Evolutionary conservation across 2,113 vertebrate genomes (phyloP).

Genomic region (Pristiophorus japonicus): DNA sequence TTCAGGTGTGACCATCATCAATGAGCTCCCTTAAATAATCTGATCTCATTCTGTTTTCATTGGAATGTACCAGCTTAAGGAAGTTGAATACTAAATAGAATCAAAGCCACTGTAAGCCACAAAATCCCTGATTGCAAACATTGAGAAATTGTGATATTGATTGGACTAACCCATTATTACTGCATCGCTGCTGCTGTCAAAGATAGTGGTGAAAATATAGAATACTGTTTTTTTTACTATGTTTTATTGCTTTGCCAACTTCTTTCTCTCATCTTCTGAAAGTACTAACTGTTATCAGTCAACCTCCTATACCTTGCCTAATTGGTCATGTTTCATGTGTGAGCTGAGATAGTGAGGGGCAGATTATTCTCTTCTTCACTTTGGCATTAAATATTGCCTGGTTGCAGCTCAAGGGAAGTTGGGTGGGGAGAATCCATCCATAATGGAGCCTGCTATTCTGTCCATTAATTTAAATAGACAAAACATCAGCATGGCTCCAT

Average conservation of each 20-base stretch:
- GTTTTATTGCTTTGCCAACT: background rate
- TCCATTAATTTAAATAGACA: background rate
- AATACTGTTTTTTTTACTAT: background rate
- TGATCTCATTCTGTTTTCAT: slow-evolving; percentile 19
- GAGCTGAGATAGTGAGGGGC: background rate
- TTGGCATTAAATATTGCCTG: background rate
- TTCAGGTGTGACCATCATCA: background rate
- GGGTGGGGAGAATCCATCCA: background rate
- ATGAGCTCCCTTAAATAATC: background rate
- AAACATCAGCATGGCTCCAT: background rate
- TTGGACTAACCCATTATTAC: too few species aligned
- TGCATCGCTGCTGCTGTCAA: background rate
- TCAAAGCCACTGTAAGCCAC: background rate
- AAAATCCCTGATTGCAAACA: too few species aligned
- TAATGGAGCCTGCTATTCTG: background rate
- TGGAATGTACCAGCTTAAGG: background rate
- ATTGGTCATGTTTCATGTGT: background rate
- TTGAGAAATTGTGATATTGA: background rate
- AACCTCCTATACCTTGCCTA: background rate
- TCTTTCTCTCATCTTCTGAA: background rate
- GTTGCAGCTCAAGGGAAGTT: background rate
- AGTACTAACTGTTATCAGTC: background rate
- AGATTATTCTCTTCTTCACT: background rate
- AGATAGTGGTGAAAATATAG: background rate
- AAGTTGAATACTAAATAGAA: background rate